A percentile compares a stretch with the other conserved stretches of the same genome.
Conservation (phyloP, 2,888 invertebrate genomes). For the Tetanocera ferruginea region DNA sequence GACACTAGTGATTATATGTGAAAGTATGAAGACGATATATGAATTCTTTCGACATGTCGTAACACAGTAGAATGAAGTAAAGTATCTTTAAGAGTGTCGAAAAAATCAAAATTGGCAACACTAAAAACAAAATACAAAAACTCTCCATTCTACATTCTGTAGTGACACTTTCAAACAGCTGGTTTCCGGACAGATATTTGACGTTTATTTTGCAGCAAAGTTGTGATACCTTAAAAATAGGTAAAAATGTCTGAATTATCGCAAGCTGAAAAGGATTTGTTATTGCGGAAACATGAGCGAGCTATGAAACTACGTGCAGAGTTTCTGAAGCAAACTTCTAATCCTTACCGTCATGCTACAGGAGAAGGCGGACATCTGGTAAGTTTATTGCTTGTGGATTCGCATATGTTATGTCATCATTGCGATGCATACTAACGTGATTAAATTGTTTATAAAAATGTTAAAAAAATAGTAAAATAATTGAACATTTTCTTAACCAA, state of each 20-base stretch:
- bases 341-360: conserved; percentile 79
- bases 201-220: background rate
- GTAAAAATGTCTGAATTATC: conserved; percentile 50
- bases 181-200: background rate
- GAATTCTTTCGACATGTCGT: too few species aligned
- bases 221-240: background rate
- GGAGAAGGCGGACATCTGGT: conserved; percentile 80
- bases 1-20: too few species aligned
- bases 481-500: background rate
- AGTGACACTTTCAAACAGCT: background rate
- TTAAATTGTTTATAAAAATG: conserved; percentile 28
- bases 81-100: too few species aligned
- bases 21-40: too few species aligned
- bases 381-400: conserved; percentile 69
- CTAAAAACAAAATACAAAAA: background rate
- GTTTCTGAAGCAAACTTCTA: conserved; percentile 78
- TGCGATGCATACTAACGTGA: conserved; percentile 3
- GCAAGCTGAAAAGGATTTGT: conserved; percentile 58
- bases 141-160: background rate
- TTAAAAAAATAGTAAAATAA: background rate
- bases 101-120: background rate
- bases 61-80: too few species aligned
- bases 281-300: conserved; percentile 63
- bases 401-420: conserved; percentile 67
- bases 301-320: conserved; percentile 73